Conservation (phyloP, 2,888 invertebrate genomes). For the Caenorhabditis imperialis region DNA sequence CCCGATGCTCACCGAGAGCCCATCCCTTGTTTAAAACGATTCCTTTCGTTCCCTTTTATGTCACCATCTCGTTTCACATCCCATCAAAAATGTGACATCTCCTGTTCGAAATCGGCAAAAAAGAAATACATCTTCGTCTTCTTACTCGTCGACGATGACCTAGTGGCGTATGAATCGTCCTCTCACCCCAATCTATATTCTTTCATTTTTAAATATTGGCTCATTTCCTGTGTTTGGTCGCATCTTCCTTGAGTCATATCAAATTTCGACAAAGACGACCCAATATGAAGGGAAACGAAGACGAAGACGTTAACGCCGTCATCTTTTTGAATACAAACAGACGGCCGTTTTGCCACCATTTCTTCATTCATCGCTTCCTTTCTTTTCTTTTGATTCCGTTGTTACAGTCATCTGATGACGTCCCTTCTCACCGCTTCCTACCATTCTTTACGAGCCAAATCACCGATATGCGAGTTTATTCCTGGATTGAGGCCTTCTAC, state of each 20-base stretch:
- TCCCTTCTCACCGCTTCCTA: constrained; percentile 52
- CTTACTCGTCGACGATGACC: constrained; percentile 1
- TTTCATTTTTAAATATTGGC: constrained; percentile 29
- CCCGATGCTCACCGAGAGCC: constrained; percentile 13
- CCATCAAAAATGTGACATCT: constrained; percentile 25
- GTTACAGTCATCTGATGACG: constrained; percentile 37
- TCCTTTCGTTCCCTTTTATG: too few species aligned
- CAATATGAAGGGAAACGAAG: constrained; percentile 23
- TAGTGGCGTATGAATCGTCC: too few species aligned
- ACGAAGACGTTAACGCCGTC: constrained; percentile 14
- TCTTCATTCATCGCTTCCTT: not conserved
- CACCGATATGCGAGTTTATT: constrained; percentile 33
- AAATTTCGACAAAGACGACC: constrained; percentile 34
- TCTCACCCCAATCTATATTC: constrained; percentile 2
- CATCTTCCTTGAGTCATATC: constrained; percentile 29
- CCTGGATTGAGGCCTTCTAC: constrained; percentile 38
- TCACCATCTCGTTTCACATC: not conserved
- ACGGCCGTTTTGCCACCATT: too few species aligned
- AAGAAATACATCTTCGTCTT: too few species aligned
- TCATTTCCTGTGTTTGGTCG: constrained; percentile 42
- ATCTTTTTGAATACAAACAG: constrained; percentile 39
- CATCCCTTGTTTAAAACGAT: too few species aligned
- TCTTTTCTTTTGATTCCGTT: not conserved
- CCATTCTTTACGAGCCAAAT: constrained; percentile 44
- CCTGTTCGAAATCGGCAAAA: not conserved